Evolutionary conservation across 2,888 invertebrate species (phyloP), one percentile per base, ranked within the genome.

Genomic region (Lobophora halterata): DNA sequence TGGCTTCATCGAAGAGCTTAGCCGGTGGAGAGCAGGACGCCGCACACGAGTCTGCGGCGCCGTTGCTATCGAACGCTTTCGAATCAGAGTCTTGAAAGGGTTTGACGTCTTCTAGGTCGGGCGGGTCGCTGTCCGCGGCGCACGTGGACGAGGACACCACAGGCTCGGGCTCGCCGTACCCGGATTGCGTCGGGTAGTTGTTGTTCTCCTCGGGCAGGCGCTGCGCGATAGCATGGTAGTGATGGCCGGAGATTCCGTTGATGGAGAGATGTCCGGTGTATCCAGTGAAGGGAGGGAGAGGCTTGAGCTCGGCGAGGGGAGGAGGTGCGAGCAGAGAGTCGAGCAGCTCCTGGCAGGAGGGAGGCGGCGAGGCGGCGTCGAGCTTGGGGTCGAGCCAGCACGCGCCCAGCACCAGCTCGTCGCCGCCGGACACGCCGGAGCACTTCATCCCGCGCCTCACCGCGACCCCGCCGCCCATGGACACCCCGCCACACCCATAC

Each of bases 201-300:
- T 91, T 93, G 79, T 91, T 93, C 70, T 93, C 93, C 62, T 93
- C 93, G 2, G 92, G 92, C 29, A 92, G 86, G 36, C 93, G 88
- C 71, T 93, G 92, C 0, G 95, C 94, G 70, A 95, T 95, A 55
- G 95, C 93, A 71, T 95, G 95, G 71, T 93, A 95, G 70, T 95
- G 95, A 70, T 95, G 95, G 1, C 95, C 95, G 32, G 94, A 93
- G 61, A 95, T 95, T 34, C 95, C 95, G 79, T 95, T 95, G 74
- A 95, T 95, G 56, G 94, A 94, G 43, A 96, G 83, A 62, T 95
- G 94, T 1, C 94, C 94, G 8, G 95, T 95, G 79, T 95, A 95
- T 13, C 93, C 93, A 24, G 95, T 94, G 75, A 96, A 95, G 3
- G 96, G 96, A 2, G 96, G 96, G 55, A 96, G 85, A 5, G 86